These are phyloP conservation scores for Caretta caretta DNA, from an alignment of 2,113 vertebrate species.

Conservation along the genomic window DNA sequence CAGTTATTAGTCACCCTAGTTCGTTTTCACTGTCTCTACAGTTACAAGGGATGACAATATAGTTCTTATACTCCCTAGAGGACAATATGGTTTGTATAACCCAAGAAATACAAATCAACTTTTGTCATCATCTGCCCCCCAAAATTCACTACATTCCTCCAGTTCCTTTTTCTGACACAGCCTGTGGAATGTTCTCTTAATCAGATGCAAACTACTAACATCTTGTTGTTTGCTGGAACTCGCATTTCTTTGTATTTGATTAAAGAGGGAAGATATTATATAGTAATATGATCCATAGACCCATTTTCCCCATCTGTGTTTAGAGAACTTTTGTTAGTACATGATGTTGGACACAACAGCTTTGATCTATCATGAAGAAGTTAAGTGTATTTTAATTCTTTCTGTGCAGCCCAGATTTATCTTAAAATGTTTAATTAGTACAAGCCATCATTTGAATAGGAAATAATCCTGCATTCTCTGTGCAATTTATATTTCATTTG, in stretches of 20 bases:
- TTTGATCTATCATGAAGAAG: background rate
- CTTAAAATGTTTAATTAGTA: background rate
- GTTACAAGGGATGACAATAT: background rate
- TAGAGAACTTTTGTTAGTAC: background rate
- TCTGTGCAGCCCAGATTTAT: background rate
- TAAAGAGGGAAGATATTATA: background rate
- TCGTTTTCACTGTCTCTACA: background rate
- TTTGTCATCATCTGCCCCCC: background rate
- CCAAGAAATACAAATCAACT: background rate
- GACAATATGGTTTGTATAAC: background rate
- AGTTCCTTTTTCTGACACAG: background rate
- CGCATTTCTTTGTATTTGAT: background rate
- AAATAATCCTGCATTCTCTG: background rate
- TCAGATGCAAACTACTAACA: background rate
- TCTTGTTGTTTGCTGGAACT: background rate
- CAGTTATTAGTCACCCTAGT: background rate
- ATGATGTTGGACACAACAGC: background rate
- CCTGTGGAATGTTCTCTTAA: background rate
- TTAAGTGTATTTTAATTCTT: background rate
- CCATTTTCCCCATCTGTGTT: background rate
- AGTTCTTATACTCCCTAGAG: background rate
- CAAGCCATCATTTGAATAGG: background rate
- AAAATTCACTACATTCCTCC: background rate
- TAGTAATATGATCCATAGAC: background rate
- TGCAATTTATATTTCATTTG: background rate